Base-by-base conservation (phyloP, 1,140 invertebrate species). In the Cydia splendana region DNA sequence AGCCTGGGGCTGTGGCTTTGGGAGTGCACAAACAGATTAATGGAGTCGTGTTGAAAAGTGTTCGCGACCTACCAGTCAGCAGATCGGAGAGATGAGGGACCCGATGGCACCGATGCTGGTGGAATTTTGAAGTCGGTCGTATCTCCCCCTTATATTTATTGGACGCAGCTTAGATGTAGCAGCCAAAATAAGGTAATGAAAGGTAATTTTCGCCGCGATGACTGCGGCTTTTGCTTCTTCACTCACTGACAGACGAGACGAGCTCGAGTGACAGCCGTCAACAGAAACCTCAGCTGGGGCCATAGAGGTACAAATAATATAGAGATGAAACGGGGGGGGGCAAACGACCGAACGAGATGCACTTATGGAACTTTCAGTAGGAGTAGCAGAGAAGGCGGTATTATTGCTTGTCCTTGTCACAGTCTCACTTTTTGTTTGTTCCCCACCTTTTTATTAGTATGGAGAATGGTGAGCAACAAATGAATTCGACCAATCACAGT, bases 101-200 rank as follows among this genome's bases (percentile, higher is more conserved):
- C 86, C 82, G 86, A 84, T 82, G 88, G 87, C 85, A 85, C 85
- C 79, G 90, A 87, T 82, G 88, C 90, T 80, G 90, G 90, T 85
- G 88, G 88, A 90, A 91, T 91, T 89, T 91, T 91, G 90, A 87
- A 82, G 38, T 42, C 38, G 65, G 38, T 65, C 18, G 28, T 48
- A 15, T 10, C 4, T 15, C 34, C 5, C 30, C 34, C 18, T 30
- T 42, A 2, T 67, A 69, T 67, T 24, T 28, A 69, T 45, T 65
- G 65, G n/a, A 38, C 6, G 67, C 67, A 71, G 67, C 18, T 71
- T 2, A 1, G 67, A 71, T 71, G 67, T n/a, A 13, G 24, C 12
- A 67, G 65, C 15, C 24, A 67, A 13, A 67, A 67, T 67, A 67
- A 34, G 20, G 10, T 28, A 69, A 69, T 69, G 28, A 42, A 51